These are phyloP conservation scores for Paedocypris sp. DNA, from an alignment of 2,113 vertebrate genomes.

Conservation along the genomic window DNA sequence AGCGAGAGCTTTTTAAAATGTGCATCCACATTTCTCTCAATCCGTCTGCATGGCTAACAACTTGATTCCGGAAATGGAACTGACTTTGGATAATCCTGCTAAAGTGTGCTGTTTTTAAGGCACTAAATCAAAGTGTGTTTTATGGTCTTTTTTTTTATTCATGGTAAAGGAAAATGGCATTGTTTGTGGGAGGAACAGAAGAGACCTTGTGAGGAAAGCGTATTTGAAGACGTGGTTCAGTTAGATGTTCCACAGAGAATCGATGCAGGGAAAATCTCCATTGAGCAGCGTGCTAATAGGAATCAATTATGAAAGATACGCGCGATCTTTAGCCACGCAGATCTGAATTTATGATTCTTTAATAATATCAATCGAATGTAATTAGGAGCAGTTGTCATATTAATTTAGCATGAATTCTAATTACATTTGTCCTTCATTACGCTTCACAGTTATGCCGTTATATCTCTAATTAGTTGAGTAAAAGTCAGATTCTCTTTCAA, in stretches of 20 bases:
- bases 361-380: neutral
- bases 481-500: too few relatives aligned
- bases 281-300: neutral
- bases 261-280: too few relatives aligned
- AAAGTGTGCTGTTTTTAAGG: too few relatives aligned
- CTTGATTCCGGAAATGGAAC: too few relatives aligned
- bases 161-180: too few relatives aligned
- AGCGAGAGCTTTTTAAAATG: conserved; percentile 31
- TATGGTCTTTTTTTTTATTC: too few relatives aligned
- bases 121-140: too few relatives aligned
- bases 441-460: neutral
- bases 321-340: neutral
- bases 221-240: too few relatives aligned
- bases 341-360: neutral
- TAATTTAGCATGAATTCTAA: neutral
- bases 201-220: too few relatives aligned
- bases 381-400: neutral
- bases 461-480: conserved; percentile 1
- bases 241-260: too few relatives aligned
- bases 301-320: neutral
- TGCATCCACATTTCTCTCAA: conserved; percentile 19
- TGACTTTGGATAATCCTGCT: too few relatives aligned
- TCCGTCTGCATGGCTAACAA: conserved; percentile 12
- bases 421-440: conserved; percentile 2
- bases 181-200: too few relatives aligned